Conservation (phyloP, 92 coral and sea anemone genomes). For the Epizoanthus rinbou region DNA sequence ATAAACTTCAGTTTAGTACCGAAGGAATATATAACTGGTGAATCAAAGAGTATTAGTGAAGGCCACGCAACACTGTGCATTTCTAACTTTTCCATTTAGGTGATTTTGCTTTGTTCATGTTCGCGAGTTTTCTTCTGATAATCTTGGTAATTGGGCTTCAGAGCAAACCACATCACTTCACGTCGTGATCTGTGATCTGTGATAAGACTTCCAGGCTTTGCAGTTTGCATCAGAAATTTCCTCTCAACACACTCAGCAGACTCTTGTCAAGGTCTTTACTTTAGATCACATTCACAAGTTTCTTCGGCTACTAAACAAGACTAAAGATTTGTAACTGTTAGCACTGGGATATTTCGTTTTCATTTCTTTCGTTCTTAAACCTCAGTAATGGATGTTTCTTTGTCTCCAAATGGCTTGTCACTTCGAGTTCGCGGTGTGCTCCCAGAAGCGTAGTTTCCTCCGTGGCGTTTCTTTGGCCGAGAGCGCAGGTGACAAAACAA, state of each 20-base stretch:
- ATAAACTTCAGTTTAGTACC: background rate
- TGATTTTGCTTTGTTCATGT: background rate
- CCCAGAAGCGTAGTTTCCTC: conserved; percentile 24
- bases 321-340: background rate
- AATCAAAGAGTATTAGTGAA: background rate
- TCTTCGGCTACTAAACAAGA: no score
- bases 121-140: no score
- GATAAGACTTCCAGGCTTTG: no score
- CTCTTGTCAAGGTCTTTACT: no score
- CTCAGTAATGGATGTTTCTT: conserved; percentile 87
- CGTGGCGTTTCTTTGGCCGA: conserved; percentile 65
- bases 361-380: conserved; percentile 40
- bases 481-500: conserved; percentile 86
- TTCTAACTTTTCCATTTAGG: background rate
- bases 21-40: background rate
- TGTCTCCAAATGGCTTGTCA: conserved; percentile 67
- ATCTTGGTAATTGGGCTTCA: no score
- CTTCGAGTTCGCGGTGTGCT: conserved; percentile 59
- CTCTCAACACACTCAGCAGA: no score
- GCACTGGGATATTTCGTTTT: background rate
- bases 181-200: no score
- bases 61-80: background rate
- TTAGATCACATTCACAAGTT: no score
- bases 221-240: no score
- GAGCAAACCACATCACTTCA: no score